A percentile compares a stretch with the other conserved stretches of the same genome.
Conservation (phyloP, 2,113 vertebrate species). For the Cyprinodon tularosa region DNA sequence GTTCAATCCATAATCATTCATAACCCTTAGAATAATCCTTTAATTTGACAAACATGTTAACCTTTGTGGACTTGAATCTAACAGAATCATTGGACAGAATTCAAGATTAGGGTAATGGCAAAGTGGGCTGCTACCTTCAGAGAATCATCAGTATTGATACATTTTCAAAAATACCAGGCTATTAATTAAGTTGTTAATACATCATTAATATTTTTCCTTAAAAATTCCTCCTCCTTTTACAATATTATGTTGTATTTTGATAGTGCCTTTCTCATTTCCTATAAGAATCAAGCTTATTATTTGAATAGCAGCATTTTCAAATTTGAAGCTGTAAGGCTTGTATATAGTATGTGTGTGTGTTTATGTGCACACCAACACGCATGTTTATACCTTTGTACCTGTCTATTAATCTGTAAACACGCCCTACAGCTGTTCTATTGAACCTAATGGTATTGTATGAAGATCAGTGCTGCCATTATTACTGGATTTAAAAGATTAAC, state of each 20-base stretch:
- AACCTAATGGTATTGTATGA: slow-evolving; percentile 33
- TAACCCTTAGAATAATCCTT: not conserved
- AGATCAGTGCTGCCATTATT: slow-evolving; percentile 56
- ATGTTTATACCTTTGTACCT: slow-evolving; percentile 4
- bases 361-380: too few relatives aligned
- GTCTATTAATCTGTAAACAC: slow-evolving; percentile 27
- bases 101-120: not conserved
- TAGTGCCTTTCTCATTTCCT: not conserved
- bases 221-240: not conserved
- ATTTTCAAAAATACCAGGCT: not conserved
- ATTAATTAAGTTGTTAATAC: not conserved
- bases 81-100: not conserved
- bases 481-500: slow-evolving; percentile 67
- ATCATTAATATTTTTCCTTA: too few relatives aligned
- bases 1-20: not conserved
- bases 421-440: slow-evolving; percentile 53
- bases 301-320: not conserved
- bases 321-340: not conserved
- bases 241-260: not conserved
- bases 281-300: not conserved
- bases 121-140: not conserved
- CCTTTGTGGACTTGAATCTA: not conserved
- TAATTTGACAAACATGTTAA: not conserved
- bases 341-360: not conserved
- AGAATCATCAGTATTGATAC: not conserved